A percentile compares a stretch with the other conserved stretches of the same genome.
These are phyloP conservation scores for Conger conger DNA, from an alignment of 2,113 vertebrate species.

Conservation along the genomic window DNA sequence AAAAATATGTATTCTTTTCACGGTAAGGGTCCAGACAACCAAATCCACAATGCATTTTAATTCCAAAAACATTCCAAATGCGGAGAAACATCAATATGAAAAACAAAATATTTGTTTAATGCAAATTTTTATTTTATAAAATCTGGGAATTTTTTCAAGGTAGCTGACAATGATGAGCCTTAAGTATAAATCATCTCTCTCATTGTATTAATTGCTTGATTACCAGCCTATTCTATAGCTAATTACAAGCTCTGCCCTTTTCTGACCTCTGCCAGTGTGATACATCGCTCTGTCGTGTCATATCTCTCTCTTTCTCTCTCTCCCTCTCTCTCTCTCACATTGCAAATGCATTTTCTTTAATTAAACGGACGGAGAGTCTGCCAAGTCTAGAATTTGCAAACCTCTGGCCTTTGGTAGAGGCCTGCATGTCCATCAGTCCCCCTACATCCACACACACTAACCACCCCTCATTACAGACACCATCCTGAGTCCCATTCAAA, in stretches of 20 bases:
- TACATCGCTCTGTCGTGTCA: conserved; percentile 44
- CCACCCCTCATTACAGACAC: background rate
- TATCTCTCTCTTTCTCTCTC: conserved; percentile 28
- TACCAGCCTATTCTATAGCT: conserved; percentile 65
- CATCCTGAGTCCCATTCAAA: conserved; percentile 21
- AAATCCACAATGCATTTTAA: no score
- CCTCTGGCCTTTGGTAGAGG: conserved; percentile 33
- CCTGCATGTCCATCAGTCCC: background rate
- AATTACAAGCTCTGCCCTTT: conserved; percentile 67
- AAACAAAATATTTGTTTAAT: no score
- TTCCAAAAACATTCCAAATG: no score
- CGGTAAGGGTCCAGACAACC: no score
- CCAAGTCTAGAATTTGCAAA: conserved; percentile 57
- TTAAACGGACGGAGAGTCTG: conserved; percentile 59
- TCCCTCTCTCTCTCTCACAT: conserved; percentile 34
- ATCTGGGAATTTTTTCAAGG: no score
- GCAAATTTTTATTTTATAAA: no score
- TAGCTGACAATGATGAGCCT: no score
- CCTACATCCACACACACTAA: background rate
- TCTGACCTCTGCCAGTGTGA: conserved; percentile 67
- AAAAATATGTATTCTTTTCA: no score
- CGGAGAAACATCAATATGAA: no score
- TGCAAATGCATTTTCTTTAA: conserved; percentile 62
- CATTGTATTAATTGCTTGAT: conserved; percentile 70
- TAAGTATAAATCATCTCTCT: no score